Evolutionary conservation across 1,140 invertebrate genomes (phyloP), one percentile per base, ranked within the genome.

Genomic region (Bradynema listronoti): DNA sequence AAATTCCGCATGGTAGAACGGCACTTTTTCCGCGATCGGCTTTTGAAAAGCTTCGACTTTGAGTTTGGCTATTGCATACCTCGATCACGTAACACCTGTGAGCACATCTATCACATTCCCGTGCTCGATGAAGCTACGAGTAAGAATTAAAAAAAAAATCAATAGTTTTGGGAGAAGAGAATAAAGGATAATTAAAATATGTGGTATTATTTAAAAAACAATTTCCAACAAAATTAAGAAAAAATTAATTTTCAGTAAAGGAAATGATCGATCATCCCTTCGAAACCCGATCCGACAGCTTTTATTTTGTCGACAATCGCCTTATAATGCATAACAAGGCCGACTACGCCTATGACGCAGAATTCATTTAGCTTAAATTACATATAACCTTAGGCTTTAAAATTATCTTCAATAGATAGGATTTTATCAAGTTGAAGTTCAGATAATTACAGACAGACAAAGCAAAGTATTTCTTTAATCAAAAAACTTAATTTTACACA

Each of bases 11-110:
- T 98, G 93, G 95, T 98, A 68, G 93, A 98, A 79, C 85, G 89
- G 29, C 92, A 97, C 79, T 97, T 90, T 81, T 98, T 96, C 79
- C 84, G 88, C 46, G 90, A 97, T 71, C 87, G 86, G 57, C 80
- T 95, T 43, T 82, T 98, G 9, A 98, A 98, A 81, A 93, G 89
- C n/a, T 98, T 97, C 82, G 93, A 98, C 79, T 98, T 98, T 84
- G 90, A 97, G 79, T 98, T 98, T 84, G 92, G 92, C 43, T 98
- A 95, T 80, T 96, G 92, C 77, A 96, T 98, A 81, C 93, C 93
- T 29, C 89, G 91, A 78, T 95, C 90, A 63, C 86, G 87, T 73
- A 98, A 97, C 78, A 93, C 91, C 4, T 94, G 91, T 79, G 93
- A 98, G 82, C 93, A 97, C 80, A 97, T 98, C 80, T 98, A 98